Conservation (phyloP, 2,797 vertebrate species). For the Halcyon badia region DNA sequence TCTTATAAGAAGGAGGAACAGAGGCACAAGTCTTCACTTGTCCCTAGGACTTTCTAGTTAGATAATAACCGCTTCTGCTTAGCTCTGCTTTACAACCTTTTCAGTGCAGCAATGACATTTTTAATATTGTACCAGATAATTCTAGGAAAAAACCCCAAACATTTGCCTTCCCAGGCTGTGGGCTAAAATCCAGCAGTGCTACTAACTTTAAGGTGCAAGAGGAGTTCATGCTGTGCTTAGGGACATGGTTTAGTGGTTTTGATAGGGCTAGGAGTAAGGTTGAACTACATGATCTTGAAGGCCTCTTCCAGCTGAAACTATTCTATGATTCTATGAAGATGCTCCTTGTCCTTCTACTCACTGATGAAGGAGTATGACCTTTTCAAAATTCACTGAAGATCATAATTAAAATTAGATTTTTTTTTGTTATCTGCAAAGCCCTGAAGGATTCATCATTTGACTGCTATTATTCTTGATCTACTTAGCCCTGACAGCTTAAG, state of each 20-base stretch:
- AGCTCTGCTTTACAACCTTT: not conserved
- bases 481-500: not conserved
- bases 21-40: not conserved
- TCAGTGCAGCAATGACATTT: not conserved
- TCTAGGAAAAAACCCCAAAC: not conserved
- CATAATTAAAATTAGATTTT: constrained; percentile 27
- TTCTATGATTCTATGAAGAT: not conserved
- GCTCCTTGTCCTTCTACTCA: not conserved
- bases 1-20: not conserved
- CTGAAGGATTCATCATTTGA: not conserved
- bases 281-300: too few relatives aligned
- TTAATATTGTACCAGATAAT: not conserved
- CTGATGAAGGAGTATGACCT: not conserved
- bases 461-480: constrained; percentile 18
- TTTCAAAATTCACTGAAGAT: constrained; percentile 25
- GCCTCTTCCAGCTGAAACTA: too few relatives aligned
- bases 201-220: not conserved
- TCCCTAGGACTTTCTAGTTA: not conserved
- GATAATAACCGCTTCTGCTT: not conserved
- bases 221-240: not conserved
- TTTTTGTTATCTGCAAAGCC: not conserved
- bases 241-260: too few relatives aligned
- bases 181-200: not conserved
- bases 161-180: not conserved
- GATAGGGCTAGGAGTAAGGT: too few relatives aligned